These are phyloP conservation scores for Dipodomys ordii DNA, from an alignment of 2,113 vertebrate species.

Conservation along the genomic window DNA sequence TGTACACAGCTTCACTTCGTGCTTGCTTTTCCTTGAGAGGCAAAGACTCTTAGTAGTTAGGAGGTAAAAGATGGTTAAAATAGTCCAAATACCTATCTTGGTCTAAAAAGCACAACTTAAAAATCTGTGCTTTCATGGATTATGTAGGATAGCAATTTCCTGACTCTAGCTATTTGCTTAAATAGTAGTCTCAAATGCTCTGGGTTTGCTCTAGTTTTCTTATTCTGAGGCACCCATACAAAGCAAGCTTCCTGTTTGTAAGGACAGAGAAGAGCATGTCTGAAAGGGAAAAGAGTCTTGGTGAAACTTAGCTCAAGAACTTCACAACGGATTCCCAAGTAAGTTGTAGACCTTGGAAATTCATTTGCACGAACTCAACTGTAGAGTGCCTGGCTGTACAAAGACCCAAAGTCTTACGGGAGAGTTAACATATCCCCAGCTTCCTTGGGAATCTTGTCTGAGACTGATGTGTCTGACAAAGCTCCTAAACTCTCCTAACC, in stretches of 20 bases:
- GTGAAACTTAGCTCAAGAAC: background rate
- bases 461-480: background rate
- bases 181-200: background rate
- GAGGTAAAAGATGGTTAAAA: background rate
- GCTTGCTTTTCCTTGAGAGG: background rate
- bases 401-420: background rate
- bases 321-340: background rate
- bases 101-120: too few relatives aligned
- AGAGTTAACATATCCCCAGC: background rate
- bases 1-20: accelerated
- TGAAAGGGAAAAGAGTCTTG: too few relatives aligned
- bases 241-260: background rate
- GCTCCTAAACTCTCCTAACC: background rate
- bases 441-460: background rate
- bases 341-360: background rate
- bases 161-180: background rate
- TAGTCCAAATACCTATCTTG: background rate
- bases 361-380: background rate
- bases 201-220: background rate
- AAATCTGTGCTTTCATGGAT: background rate
- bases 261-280: background rate
- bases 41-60: too few relatives aligned
- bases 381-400: background rate
- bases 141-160: background rate
- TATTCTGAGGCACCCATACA: too few relatives aligned